Base-by-base conservation (phyloP, 2,888 invertebrate genomes). In the Teleiodes luculella region DNA sequence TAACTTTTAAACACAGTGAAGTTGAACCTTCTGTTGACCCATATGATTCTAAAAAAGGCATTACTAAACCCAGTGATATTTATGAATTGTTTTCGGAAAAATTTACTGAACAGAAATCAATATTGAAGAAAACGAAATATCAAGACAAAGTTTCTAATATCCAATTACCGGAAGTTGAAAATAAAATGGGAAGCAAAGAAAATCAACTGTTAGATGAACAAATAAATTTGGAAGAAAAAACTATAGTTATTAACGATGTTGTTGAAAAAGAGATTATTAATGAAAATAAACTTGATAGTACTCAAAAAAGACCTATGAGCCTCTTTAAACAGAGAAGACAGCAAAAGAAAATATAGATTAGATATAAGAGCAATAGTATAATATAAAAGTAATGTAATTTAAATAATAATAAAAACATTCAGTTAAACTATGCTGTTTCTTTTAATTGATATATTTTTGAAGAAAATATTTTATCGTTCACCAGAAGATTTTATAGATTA, bases 31-130 rank as follows among this genome's bases (percentile, higher is more conserved):
- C 57, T 36, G 64, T 41, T 35, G 63, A 72, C 53, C 62, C 67
- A 11, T 86, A 79, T 65, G 62, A 79, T 62, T 62, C 72, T 54
- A 60, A 68, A 5, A 71, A 68, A 55, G 86, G 84, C 28, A 80
- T 90, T 45, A 60, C 59, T 28, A 89, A 83, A 63, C 90, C 90
- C 37, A 85, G 83, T 71, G 90, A 90, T 67, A 66, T 90, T 48
- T 89, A 89, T 73, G 62, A 68, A 65, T 78, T 74, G 28, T 76
- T 74, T 61, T 61, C 79, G 16, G 60, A 72, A 55, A 62, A 71
- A 6, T 80, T 82, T 65, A 61, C 58, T 36, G 66, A 73, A 67
- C 75, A 75, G 30, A 76, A 67, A 53, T 85, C 89, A 24, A 87
- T 90, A 59, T 72, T 89, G 6, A 89, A 84, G 64, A 86, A 85